Percentiles rank a stretch among this genome's conserved stretches.
Evolutionary conservation across 2,888 invertebrate genomes (phyloP).

Genomic region (Ferrisia virgata): DNA sequence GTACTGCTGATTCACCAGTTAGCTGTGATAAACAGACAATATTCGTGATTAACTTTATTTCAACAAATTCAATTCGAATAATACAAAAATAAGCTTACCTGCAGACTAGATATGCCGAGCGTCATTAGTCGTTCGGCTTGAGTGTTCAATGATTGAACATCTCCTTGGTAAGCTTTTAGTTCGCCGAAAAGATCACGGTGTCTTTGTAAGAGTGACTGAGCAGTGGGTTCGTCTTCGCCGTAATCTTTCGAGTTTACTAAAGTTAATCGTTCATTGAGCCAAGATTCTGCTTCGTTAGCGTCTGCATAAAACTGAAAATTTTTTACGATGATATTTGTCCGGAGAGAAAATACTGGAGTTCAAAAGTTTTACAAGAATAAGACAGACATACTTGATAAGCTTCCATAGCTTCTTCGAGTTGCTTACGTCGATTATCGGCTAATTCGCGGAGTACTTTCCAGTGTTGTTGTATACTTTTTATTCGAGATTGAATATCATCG

Average conservation of each 20-base stretch:
- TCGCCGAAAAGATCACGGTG: constrained; percentile 86
- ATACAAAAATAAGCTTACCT: constrained; percentile 53
- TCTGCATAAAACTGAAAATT: constrained; percentile 79
- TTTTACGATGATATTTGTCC: background rate
- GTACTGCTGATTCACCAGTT: constrained; percentile 63
- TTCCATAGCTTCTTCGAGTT: constrained; percentile 82
- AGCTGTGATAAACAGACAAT: constrained; percentile 52
- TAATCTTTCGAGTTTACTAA: constrained; percentile 85
- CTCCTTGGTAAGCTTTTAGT: constrained; percentile 80
- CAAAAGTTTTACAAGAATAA: background rate
- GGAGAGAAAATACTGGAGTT: background rate
- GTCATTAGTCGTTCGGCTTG: constrained; percentile 74
- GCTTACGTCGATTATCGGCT: constrained; percentile 69
- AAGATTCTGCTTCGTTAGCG: constrained; percentile 95
- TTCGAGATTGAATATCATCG: constrained; percentile 74
- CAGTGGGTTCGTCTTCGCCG: constrained; percentile 88
- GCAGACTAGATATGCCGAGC: constrained; percentile 70
- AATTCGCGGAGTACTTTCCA: constrained; percentile 88
- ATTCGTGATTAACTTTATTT: background rate
- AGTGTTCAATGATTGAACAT: constrained; percentile 74
- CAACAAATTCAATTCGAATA: background rate
- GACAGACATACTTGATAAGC: constrained; percentile 71
- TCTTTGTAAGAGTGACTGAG: constrained; percentile 80
- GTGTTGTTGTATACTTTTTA: constrained; percentile 74
- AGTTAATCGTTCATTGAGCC: constrained; percentile 94